Evolutionary conservation across 2,113 vertebrate species (phyloP).

Genomic region (Burhinus bistriatus): DNA sequence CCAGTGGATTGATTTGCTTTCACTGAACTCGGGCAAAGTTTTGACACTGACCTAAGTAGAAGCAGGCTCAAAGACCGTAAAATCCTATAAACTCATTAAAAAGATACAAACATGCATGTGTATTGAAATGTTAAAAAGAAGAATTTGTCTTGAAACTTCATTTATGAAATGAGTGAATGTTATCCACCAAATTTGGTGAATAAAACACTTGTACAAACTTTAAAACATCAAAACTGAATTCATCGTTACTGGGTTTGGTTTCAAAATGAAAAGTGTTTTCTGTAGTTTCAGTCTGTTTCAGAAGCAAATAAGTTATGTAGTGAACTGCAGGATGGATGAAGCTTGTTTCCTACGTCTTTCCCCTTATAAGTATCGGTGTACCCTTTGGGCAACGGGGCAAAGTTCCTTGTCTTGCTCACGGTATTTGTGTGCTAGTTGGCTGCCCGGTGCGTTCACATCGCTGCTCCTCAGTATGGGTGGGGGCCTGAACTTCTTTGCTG

Average conservation of each 20-base stretch:
- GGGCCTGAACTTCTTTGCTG: neutral
- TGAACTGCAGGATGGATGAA: neutral
- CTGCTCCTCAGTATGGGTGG: neutral
- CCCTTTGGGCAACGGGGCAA: neutral
- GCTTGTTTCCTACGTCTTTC: neutral
- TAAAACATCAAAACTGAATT: neutral
- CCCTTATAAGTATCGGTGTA: neutral
- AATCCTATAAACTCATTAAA: slow-evolving; percentile 49
- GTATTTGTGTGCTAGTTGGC: neutral
- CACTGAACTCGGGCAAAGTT: neutral
- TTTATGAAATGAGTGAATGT: neutral
- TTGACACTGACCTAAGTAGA: neutral
- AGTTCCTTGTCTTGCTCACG: neutral
- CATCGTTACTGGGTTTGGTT: neutral
- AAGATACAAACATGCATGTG: neutral
- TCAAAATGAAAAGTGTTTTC: neutral
- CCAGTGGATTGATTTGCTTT: neutral
- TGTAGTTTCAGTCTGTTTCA: neutral
- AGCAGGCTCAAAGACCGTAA: neutral
- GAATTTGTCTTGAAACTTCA: neutral
- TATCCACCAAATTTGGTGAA: neutral
- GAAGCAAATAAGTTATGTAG: neutral
- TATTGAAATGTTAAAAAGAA: neutral
- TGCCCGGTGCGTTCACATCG: too few relatives aligned
- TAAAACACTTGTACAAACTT: neutral